A percentile compares a stretch with the other conserved stretches of the same genome.
Evolutionary conservation across 2,113 vertebrate genomes (phyloP).

Genomic region (Globicephala melas): DNA sequence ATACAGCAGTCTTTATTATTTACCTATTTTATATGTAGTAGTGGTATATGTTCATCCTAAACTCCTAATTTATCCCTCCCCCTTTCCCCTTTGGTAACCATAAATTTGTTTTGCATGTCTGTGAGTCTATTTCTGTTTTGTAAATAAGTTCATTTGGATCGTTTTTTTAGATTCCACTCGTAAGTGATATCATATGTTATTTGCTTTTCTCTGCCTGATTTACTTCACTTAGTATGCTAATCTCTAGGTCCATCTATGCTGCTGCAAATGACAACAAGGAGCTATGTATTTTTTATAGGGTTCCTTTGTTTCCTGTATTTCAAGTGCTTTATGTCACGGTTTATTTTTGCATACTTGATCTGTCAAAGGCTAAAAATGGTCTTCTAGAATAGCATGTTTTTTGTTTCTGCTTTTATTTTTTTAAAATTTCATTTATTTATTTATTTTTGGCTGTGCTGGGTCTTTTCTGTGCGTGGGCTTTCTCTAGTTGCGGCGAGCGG

Average conservation of each 20-base stretch:
- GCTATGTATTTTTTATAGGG: neutral
- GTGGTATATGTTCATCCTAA: neutral
- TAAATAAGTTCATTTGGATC: neutral
- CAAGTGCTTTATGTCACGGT: neutral
- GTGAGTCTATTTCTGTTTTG: neutral
- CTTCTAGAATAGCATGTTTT: neutral
- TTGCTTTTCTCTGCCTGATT: neutral
- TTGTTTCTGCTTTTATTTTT: slow-evolving; percentile 10
- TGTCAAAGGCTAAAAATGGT: neutral
- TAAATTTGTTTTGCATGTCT: neutral
- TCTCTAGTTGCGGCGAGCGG: no score
- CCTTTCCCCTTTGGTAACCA: neutral
- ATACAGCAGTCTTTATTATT: neutral
- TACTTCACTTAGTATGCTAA: neutral
- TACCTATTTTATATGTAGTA: neutral
- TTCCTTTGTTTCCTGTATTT: neutral
- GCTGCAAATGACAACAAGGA: neutral
- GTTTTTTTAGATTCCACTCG: neutral
- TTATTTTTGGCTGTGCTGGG: no score
- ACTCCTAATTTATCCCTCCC: neutral
- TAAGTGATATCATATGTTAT: neutral
- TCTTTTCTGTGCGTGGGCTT: no score
- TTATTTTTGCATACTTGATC: neutral
- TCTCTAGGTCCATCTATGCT: neutral
- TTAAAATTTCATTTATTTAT: no score